Evolutionary conservation across 2,888 invertebrate genomes (phyloP).

Genomic region (Himalopsyche tibetana): DNA sequence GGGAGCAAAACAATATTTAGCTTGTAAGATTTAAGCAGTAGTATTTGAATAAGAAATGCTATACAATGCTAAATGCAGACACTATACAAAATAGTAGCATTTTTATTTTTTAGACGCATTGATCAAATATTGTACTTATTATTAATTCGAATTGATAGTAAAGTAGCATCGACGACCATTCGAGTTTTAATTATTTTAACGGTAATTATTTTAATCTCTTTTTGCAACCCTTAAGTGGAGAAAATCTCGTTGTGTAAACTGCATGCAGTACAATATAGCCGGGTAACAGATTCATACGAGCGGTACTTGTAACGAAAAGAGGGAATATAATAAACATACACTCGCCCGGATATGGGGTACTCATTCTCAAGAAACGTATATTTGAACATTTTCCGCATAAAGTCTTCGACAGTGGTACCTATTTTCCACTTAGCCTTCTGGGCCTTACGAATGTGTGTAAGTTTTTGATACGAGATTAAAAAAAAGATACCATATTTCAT

Average conservation of each 20-base stretch:
- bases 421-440: conserved; percentile 55
- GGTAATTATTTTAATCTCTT: not conserved
- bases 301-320: conserved; percentile 51
- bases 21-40: too few species aligned
- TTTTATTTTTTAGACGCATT: too few species aligned
- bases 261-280: conserved; percentile 5
- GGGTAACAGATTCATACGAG: conserved; percentile 32
- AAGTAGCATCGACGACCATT: too few species aligned
- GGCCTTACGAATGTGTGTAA: not conserved
- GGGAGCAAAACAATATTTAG: too few species aligned
- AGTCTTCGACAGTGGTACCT: conserved; percentile 48
- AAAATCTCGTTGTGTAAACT: not conserved
- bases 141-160: too few species aligned
- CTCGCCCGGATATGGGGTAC: conserved; percentile 54
- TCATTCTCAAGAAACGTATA: conserved; percentile 47
- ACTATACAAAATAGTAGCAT: too few species aligned
- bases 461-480: not conserved
- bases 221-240: not conserved
- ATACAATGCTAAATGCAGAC: too few species aligned
- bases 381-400: conserved; percentile 45
- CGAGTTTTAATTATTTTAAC: too few species aligned
- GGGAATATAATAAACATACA: conserved; percentile 56
- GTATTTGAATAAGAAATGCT: too few species aligned
- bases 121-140: too few species aligned
- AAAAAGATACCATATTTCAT: too few species aligned